Evolutionary conservation across 2,888 invertebrate genomes (phyloP), one percentile per base, ranked within the genome.

Genomic region (Hyposoter didymator): DNA sequence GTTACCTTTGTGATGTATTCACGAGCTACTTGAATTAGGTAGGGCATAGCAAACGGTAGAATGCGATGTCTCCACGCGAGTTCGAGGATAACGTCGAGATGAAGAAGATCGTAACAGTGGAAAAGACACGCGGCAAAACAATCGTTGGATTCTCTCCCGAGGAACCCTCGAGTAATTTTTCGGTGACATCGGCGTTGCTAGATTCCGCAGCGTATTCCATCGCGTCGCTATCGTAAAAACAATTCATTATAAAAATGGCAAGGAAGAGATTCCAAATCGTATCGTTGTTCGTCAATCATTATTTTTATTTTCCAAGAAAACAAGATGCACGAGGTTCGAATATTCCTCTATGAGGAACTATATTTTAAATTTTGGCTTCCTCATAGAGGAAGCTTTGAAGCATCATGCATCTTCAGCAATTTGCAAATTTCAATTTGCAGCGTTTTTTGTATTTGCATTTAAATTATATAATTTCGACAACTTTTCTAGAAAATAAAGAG

Each of bases 151-250:
- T 97, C 97, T 88, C 98, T 95, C 93, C 99, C 98, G 89, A 99
- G 95, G 96, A 99, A 99, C 99, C 99, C 89, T 97, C 97, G 86
- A 99, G 95, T 89, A 99, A 95, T 94, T 99, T 99, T 95, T 99
- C 99, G n/a, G 99, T 99, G 88, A 99, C 97, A 90, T 99, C 99
- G 67, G 98, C 96, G 94, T 99, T 98, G 90, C 98, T 97, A 45
- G 99, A 99, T 95, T 99, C 99, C 1, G 99, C 97, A 59, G 99
- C 99, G 94, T 99, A 99, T 94, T 99, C 99, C 99, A 99, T 99
- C 1, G 99, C 99, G 95, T 99, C 99, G 94, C 97, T 94, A 35
- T 75, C 12, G 5, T 8, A 28, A 59, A 28, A 59, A 59, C 6
- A 59, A 14, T 59, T 59, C 5, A 12, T n/a, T 28, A 22, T 4